Evolutionary conservation across 1,140 invertebrate species (phyloP).

Genomic region (Drosophila cardini): DNA sequence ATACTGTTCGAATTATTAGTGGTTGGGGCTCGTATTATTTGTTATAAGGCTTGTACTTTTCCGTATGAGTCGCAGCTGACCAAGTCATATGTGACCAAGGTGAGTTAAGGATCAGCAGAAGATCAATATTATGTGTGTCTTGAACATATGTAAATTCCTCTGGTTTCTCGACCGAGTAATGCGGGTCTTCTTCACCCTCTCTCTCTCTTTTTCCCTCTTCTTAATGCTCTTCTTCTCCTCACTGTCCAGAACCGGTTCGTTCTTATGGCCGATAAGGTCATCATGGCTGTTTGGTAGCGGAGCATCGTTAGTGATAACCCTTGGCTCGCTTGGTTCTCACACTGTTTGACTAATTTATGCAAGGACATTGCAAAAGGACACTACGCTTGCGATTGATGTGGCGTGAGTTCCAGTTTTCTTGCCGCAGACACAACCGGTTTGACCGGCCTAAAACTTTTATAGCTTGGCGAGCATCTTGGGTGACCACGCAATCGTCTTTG

Average conservation of each 20-base stretch:
- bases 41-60: not conserved
- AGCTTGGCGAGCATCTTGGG: constrained; percentile 58
- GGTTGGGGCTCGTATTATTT: no score
- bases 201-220: not conserved
- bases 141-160: constrained; percentile 49
- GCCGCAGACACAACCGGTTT: constrained; percentile 74
- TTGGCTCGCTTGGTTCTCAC: constrained; percentile 67
- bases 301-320: constrained; percentile 47
- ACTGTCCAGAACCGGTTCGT: constrained; percentile 82
- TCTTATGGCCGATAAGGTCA: constrained; percentile 72
- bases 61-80: constrained; percentile 45
- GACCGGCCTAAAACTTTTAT: constrained; percentile 70
- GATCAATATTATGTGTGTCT: constrained; percentile 49
- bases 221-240: not conserved
- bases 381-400: constrained; percentile 60
- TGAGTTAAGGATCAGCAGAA: constrained; percentile 26
- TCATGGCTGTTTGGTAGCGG: constrained; percentile 35
- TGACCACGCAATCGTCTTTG: constrained; percentile 62
- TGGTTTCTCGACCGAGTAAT: constrained; percentile 30
- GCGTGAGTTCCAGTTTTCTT: constrained; percentile 60
- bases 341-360: constrained; percentile 79
- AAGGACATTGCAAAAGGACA: constrained; percentile 84
- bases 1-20: no score
- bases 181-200: constrained; percentile 47
- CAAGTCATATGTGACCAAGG: constrained; percentile 29